These are phyloP conservation scores for Hyalella azteca DNA, from an alignment of 2,888 invertebrate species.

Conservation along the genomic window DNA sequence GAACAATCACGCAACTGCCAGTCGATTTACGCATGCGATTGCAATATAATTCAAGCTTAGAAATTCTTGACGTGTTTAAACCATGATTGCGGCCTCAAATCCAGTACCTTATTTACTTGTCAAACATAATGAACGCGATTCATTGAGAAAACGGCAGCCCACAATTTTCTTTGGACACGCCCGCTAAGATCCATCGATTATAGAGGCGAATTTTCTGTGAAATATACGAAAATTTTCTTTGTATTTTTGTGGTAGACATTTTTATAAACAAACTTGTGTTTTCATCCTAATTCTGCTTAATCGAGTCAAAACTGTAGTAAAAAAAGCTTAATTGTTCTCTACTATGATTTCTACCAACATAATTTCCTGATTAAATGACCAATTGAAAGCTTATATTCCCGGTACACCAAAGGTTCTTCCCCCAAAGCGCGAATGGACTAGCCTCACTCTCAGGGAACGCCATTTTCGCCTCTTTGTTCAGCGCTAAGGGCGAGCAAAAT, in stretches of 20 bases:
- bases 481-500: conserved; percentile 42
- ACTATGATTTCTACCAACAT: background rate
- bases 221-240: conserved; percentile 2
- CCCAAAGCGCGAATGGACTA: conserved; percentile 38
- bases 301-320: background rate
- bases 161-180: too few relatives aligned
- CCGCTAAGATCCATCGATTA: conserved; percentile 26
- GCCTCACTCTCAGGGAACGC: conserved; percentile 40
- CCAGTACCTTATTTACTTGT: too few relatives aligned
- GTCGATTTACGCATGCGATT: too few relatives aligned
- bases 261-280: too few relatives aligned
- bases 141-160: too few relatives aligned
- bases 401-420: background rate
- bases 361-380: background rate
- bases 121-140: too few relatives aligned
- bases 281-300: background rate
- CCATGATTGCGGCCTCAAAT: too few relatives aligned
- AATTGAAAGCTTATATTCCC: background rate
- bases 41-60: too few relatives aligned
- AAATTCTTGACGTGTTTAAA: too few relatives aligned
- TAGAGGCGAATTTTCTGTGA: conserved; percentile 38
- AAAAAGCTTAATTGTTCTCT: background rate
- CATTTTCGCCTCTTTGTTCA: conserved; percentile 59
- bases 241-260: background rate
- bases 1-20: too few relatives aligned